These are phyloP conservation scores for Labeo rohita DNA, from an alignment of 2,113 vertebrate genomes.

Conservation along the genomic window DNA sequence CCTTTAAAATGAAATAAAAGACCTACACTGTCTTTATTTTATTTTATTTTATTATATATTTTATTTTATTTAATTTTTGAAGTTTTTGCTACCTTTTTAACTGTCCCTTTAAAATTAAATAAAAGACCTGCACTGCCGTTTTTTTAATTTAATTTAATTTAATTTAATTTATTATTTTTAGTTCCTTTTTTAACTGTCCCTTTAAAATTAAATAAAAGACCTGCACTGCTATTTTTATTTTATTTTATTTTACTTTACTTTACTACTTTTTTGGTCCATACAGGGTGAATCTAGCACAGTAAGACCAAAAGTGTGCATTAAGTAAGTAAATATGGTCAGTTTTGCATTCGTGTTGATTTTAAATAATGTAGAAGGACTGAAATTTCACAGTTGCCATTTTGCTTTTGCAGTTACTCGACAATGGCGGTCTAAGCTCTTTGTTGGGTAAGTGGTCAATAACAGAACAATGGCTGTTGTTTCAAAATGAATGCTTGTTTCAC, in stretches of 20 bases:
- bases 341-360: neutral
- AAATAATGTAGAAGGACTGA: neutral
- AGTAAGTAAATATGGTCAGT: neutral
- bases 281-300: neutral
- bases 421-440: neutral
- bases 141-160: too few relatives aligned
- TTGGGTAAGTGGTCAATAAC: constrained; percentile 6
- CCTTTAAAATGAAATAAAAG: too few relatives aligned
- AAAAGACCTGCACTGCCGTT: too few relatives aligned
- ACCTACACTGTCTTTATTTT: too few relatives aligned
- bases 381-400: constrained; percentile 14
- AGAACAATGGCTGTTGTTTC: constrained; percentile 22
- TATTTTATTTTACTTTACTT: too few relatives aligned
- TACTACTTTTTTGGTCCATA: too few relatives aligned
- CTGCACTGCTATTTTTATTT: too few relatives aligned
- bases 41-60: neutral
- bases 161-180: too few relatives aligned
- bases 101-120: too few relatives aligned
- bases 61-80: neutral
- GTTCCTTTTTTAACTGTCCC: too few relatives aligned
- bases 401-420: neutral
- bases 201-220: too few relatives aligned
- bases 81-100: neutral
- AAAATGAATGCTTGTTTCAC: constrained; percentile 16
- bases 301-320: neutral